Conservation (phyloP, 2,888 invertebrate species). For the Cantharis lateralis region DNA sequence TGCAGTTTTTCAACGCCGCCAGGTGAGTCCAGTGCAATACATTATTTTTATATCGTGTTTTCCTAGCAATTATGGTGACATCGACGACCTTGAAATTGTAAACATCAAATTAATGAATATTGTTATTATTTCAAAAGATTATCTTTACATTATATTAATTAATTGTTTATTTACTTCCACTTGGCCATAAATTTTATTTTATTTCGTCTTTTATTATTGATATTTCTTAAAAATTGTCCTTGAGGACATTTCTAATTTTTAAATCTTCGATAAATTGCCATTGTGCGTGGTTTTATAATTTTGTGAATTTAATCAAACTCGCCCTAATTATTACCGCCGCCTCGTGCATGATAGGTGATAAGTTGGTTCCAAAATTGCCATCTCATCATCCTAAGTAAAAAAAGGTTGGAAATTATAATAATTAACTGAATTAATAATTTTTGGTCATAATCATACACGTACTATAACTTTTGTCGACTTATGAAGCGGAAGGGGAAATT, state of each 20-base stretch:
- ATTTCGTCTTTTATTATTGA: neutral
- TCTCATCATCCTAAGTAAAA: neutral
- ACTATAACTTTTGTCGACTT: neutral
- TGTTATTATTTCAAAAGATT: neutral
- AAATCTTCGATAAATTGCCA: neutral
- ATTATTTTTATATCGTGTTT: neutral
- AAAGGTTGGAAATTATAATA: neutral
- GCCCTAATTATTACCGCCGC: neutral
- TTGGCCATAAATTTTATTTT: neutral
- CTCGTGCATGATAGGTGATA: neutral
- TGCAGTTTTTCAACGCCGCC: neutral
- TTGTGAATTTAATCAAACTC: neutral
- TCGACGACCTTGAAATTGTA: neutral
- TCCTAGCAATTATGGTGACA: neutral
- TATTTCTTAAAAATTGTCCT: neutral
- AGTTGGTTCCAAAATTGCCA: neutral
- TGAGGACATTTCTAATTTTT: neutral
- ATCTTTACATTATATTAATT: neutral
- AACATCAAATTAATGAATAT: neutral
- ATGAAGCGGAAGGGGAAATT: neutral
- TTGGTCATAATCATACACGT: neutral
- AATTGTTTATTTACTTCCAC: neutral
- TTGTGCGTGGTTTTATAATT: neutral
- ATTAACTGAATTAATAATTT: neutral
- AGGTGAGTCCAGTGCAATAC: neutral